Base-by-base conservation (phyloP, 23 tunicate genomes). In the Ascidia mentula region DNA sequence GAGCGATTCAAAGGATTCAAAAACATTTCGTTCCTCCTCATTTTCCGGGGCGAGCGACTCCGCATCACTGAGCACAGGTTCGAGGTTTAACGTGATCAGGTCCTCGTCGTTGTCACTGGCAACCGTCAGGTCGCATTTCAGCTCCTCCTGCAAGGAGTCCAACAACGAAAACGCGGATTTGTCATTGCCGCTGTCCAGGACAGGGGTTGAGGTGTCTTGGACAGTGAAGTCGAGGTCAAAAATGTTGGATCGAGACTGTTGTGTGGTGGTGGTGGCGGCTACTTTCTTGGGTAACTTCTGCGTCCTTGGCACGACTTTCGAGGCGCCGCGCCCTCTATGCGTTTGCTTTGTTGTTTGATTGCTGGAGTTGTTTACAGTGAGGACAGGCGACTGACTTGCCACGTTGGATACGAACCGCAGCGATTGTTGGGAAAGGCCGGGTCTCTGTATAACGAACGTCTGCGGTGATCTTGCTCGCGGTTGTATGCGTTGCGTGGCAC, bases 1-100 rank as follows among this genome's bases (percentile, higher is more conserved):
- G 31, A 92, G 75, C 0, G 97, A 92, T 31, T 89, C 88, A 74
- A 92, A 92, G 13, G 97, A 92, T 74, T 92, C 88, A 45, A 92
- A 92, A 32, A 92, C 91, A 45, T 92, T 92, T 73, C 97, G 71
- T 69, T 92, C 97, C 36, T 92, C 97, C 65, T 92, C 97, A 60
- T 87, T 87, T 35, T 84, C 80, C 31, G 89, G 85, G 15, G 79
- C 87, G 40, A 85, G 78, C 17, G 59, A n/a, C 32, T 75, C 79
- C 31, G 80, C 82, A 38, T 74, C 90, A 46, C 87, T 83, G 32
- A 34, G 30, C 33, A 92, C 97, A 31, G 97, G 92, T 45, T 92
- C 97, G 8, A 92, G 74, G 72, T 92, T 73, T 4, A 92, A 65
- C 12, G 97, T 92, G 33, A 92, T 92, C 79, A 92, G 40, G 37